phyloP scores from a whole-genome alignment of 23 tunicate species.

The Ascidia mentula region DNA sequence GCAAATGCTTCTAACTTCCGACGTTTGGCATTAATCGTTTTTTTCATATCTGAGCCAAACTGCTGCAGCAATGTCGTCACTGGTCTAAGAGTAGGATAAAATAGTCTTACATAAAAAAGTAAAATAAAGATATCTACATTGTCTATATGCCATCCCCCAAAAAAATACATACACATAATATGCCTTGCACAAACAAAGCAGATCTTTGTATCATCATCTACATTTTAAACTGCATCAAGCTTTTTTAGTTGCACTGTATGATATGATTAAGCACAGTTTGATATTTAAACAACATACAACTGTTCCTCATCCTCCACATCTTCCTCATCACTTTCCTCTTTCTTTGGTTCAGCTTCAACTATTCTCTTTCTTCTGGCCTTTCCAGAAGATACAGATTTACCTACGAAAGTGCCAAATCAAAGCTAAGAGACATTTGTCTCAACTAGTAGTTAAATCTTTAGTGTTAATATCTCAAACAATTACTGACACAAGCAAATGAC shows the following conservation, averaged over 20 bases:
- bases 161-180: no score
- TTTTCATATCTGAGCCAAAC: slow-evolving; percentile 65
- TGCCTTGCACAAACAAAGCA: no score
- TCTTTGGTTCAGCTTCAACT: not conserved
- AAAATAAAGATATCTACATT: not conserved
- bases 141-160: not conserved
- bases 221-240: not conserved
- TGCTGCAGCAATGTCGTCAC: slow-evolving; percentile 49
- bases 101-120: not conserved
- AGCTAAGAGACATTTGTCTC: not conserved
- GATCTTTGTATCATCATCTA: no score
- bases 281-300: not conserved
- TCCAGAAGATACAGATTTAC: not conserved
- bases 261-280: not conserved
- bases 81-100: not conserved
- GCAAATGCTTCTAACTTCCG: slow-evolving; percentile 60
- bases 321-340: not conserved
- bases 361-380: not conserved
- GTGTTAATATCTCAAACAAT: no score
- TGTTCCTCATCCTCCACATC: not conserved
- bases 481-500: not conserved
- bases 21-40: slow-evolving; percentile 52
- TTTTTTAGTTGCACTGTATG: not conserved
- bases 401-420: not conserved
- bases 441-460: not conserved